These are phyloP conservation scores for Eidolon helvum DNA, from an alignment of 2,113 vertebrate species.

Conservation along the genomic window DNA sequence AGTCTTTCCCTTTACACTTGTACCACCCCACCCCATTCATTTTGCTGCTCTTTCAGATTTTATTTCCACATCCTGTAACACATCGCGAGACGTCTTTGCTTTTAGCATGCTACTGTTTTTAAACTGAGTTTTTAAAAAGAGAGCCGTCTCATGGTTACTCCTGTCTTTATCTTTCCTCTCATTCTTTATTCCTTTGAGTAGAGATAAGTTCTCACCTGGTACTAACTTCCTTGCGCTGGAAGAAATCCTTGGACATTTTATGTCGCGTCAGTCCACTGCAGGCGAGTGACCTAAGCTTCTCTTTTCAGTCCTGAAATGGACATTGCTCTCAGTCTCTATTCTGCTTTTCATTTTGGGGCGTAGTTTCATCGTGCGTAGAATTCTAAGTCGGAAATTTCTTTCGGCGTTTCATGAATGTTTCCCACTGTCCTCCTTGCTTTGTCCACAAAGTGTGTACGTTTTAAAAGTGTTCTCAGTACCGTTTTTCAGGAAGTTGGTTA, in stretches of 20 bases:
- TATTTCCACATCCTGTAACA: too few species aligned
- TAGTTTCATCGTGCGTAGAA: neutral
- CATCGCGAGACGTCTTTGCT: too few species aligned
- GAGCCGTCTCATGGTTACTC: neutral
- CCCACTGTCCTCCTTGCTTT: neutral
- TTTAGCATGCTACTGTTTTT: fast-evolving
- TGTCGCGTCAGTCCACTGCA: fast-evolving
- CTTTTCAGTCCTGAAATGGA: neutral
- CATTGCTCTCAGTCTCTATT: neutral
- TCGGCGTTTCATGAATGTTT: neutral
- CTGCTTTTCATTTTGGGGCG: neutral
- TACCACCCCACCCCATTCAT: too few species aligned
- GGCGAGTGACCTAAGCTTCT: neutral
- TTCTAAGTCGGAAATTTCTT: neutral
- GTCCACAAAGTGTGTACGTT: fast-evolving
- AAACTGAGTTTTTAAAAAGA: neutral
- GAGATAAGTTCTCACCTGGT: fast-evolving
- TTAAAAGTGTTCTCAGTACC: neutral
- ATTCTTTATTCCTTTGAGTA: neutral
- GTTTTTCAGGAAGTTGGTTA: fast-evolving
- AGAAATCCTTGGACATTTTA: fast-evolving
- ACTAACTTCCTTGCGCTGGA: neutral
- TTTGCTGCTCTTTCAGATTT: too few species aligned
- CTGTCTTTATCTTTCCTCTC: neutral
- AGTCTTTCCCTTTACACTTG: too few species aligned